Percentiles rank a stretch among this genome's conserved stretches.
These are phyloP conservation scores for Mirza zaza DNA, from an alignment of 2,113 vertebrate genomes.

Conservation along the genomic window DNA sequence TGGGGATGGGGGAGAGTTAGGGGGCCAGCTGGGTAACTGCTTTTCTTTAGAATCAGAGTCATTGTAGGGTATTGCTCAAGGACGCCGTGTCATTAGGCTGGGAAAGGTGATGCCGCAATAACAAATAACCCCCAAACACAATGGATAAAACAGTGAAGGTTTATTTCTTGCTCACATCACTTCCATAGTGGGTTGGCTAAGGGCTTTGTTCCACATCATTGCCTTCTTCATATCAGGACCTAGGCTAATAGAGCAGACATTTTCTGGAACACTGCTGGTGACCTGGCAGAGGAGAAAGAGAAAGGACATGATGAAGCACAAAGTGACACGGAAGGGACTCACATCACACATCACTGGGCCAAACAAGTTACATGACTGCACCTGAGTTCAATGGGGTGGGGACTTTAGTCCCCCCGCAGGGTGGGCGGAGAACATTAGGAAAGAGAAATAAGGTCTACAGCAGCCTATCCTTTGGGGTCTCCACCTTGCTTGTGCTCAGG, in stretches of 20 bases:
- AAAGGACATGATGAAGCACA: neutral
- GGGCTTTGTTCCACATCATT: neutral
- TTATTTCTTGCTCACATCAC: neutral
- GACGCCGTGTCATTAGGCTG: neutral
- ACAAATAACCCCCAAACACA: neutral
- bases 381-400: neutral
- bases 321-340: neutral
- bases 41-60: neutral
- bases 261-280: neutral
- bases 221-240: neutral
- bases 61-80: neutral
- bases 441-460: neutral
- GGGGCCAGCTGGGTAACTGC: neutral
- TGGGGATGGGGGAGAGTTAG: neutral
- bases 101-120: neutral
- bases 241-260: neutral
- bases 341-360: neutral
- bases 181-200: neutral
- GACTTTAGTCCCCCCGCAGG: neutral
- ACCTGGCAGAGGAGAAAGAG: neutral
- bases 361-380: neutral
- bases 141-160: neutral
- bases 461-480: fast-evolving
- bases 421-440: neutral
- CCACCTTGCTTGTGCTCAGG: neutral